Evolutionary conservation across 1,140 invertebrate species (phyloP), one percentile per base, ranked within the genome.

Genomic region (Whitmania pigra): DNA sequence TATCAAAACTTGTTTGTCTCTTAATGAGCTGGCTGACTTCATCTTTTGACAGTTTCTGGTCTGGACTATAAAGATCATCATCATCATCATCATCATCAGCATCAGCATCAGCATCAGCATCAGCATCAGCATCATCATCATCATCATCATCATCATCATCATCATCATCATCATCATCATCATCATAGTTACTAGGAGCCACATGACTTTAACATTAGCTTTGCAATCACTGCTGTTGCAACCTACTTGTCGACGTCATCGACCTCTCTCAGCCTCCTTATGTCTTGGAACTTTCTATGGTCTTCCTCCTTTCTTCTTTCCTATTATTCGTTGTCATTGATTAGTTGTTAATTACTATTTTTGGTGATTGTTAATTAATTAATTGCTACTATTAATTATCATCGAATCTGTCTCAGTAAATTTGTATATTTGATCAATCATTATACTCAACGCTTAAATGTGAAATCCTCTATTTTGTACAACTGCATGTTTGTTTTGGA

Each of bases 221-320:
- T 69, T 15, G 29, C 18, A 18, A 31, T 22, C 15, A 43, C 71
- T 27, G 55, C 13, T 18, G 22, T 18, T 18, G 3, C 4, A 5
- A 66, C 57, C 67, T 68, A 77, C 76, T 73, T 77, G 43, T 60
- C 73, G 40, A 74, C 78, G 78, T 67, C 76, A 84, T 87, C 70
- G 84, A 75, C 75, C 82, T 86, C 77, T 83, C 86, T 77, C 83
- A 85, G 79, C 75, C 85, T 75, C 70, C 82, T 74, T 60, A 87
- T 85, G 78, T 85, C 87, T 76, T 85, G 85, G 72, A 84, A 86
- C 79, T 83, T 85, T 75, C 88, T 80, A 78, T 78, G 79, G 78
- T 89, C 89, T 77, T 88, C 89, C 77, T 89, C 88, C 9, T 87
- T 84, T 57, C 87, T 84, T 27, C 89, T 82, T 75, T 91, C 90